Conservation (phyloP, 2,113 vertebrate genomes). For the Hydrochoerus hydrochaeris region DNA sequence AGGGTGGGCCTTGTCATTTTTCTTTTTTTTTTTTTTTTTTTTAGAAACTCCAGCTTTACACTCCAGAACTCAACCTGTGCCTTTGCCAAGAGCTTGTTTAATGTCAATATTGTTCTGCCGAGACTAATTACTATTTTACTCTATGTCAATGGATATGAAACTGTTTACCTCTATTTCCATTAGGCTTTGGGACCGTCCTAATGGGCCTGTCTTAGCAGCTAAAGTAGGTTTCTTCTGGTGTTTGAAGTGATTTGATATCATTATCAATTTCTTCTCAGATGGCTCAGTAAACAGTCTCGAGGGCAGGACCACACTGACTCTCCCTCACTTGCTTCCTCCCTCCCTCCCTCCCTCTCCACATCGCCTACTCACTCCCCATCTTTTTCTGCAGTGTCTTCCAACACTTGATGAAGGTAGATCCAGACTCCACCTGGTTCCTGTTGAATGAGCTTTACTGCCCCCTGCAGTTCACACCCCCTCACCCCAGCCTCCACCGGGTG, state of each 20-base stretch:
- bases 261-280: not conserved
- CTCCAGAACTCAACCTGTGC: constrained; percentile 1
- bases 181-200: not conserved
- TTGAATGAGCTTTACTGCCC: constrained; percentile 91
- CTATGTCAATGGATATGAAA: not conserved
- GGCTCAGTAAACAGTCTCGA: not conserved
- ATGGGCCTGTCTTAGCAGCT: constrained; percentile 18
- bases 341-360: not conserved
- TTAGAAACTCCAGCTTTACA: not conserved
- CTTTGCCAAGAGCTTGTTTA: constrained; percentile 61
- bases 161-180: not conserved
- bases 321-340: not conserved
- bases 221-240: not conserved
- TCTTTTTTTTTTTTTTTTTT: constrained; percentile 49
- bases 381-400: constrained; percentile 90
- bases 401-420: constrained; percentile 90
- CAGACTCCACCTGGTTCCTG: constrained; percentile 92
- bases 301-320: not conserved
- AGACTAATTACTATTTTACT: constrained; percentile 9
- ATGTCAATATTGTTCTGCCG: not conserved
- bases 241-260: not conserved
- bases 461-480: constrained; percentile 81
- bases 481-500: constrained; percentile 87
- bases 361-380: not conserved
- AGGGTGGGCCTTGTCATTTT: not conserved